These are phyloP conservation scores for Campylorhamphus procurvoides DNA, from an alignment of 2,113 vertebrate species.

Conservation along the genomic window DNA sequence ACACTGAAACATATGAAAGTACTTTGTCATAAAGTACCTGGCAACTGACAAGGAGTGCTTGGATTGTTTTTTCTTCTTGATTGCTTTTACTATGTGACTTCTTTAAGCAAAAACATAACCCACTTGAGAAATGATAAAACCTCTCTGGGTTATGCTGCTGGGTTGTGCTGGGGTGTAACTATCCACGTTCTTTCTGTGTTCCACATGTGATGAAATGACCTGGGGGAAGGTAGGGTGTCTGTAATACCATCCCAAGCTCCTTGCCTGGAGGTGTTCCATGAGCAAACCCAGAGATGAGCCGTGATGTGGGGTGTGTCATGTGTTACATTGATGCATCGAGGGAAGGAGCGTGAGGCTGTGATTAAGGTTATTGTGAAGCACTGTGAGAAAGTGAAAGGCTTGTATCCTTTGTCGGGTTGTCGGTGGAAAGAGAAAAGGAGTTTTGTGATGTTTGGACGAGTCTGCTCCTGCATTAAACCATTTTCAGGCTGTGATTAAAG, in stretches of 20 bases:
- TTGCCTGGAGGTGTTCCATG: background rate
- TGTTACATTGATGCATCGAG: background rate
- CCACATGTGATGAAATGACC: background rate
- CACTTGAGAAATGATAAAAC: background rate
- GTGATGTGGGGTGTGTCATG: background rate
- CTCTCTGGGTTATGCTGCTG: background rate
- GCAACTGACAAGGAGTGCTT: background rate
- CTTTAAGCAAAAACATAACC: background rate
- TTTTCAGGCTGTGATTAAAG: background rate
- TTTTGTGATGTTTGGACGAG: background rate
- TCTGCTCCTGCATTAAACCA: fast-evolving
- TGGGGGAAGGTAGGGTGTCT: background rate
- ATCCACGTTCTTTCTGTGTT: background rate
- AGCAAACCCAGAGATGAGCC: background rate
- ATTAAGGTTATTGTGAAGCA: background rate
- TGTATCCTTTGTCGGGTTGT: background rate
- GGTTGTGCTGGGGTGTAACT: background rate
- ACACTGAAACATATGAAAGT: background rate
- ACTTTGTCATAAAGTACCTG: background rate
- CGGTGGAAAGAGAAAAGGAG: background rate
- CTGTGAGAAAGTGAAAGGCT: background rate
- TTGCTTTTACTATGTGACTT: background rate
- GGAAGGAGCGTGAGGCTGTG: background rate
- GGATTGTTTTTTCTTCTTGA: background rate
- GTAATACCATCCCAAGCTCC: background rate